phyloP scores from a whole-genome alignment of 2,888 invertebrate genomes.

The Eristalis intricaria region DNA sequence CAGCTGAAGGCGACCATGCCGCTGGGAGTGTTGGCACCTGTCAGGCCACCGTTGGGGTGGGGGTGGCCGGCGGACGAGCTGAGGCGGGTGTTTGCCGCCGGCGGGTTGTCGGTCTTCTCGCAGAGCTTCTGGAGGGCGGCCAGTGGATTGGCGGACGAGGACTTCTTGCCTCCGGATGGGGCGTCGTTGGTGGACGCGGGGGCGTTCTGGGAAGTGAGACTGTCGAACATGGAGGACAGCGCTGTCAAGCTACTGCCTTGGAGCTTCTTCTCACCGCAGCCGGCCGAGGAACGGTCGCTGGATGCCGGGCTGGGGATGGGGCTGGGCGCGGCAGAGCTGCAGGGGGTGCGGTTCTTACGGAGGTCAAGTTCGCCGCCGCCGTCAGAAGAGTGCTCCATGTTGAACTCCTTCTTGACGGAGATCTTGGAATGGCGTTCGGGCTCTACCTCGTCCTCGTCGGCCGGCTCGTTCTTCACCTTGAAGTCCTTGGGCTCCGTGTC shows the following conservation, averaged over 20 bases:
- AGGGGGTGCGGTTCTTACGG: conserved; percentile 74
- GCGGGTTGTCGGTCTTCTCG: conserved; percentile 91
- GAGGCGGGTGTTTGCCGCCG: conserved; percentile 79
- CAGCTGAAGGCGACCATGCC: conserved; percentile 94
- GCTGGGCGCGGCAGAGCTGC: conserved; percentile 75
- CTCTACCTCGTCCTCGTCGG: conserved; percentile 74
- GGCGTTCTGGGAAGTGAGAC: conserved; percentile 84
- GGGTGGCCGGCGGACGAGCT: conserved; percentile 73
- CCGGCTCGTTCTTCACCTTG: conserved; percentile 78
- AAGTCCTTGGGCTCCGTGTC: conserved; percentile 79
- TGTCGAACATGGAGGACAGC: conserved; percentile 95
- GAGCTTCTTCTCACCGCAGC: conserved; percentile 82
- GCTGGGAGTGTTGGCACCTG: conserved; percentile 81
- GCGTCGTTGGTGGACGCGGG: conserved; percentile 74
- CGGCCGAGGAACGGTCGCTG: conserved; percentile 88
- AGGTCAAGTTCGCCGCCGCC: conserved; percentile 50
- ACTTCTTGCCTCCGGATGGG: conserved; percentile 73
- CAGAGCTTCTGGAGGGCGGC: conserved; percentile 97
- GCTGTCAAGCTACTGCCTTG: conserved; percentile 87
- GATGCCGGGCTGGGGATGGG: conserved; percentile 85
- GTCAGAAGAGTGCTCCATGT: conserved; percentile 73
- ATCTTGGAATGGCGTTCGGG: conserved; percentile 79
- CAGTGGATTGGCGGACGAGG: conserved; percentile 89
- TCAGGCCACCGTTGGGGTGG: conserved; percentile 76
- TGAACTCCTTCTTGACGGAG: conserved; percentile 82